Conservation (phyloP, 2,113 vertebrate genomes). For the Atrichornis clamosus region DNA sequence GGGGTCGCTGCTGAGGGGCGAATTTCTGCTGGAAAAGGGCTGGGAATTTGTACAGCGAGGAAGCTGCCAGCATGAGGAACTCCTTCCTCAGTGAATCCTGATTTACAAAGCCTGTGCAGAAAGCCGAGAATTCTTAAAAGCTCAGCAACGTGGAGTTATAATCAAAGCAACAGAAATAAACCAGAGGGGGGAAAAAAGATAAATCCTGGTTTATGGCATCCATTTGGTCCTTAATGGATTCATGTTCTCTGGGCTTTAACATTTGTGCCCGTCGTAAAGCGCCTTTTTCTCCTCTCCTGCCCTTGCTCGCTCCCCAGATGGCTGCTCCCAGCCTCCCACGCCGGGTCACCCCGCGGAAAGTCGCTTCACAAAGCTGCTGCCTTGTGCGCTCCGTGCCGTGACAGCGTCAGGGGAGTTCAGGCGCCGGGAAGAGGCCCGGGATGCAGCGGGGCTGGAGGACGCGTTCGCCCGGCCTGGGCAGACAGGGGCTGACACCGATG, state of each 20-base stretch:
- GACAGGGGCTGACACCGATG: neutral
- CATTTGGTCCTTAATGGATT: constrained; percentile 23
- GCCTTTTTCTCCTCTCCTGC: neutral
- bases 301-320: neutral
- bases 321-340: neutral
- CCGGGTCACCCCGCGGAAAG: neutral
- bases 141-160: neutral
- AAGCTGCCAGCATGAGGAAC: neutral
- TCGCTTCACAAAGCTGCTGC: neutral
- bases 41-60: neutral
- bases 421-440: neutral
- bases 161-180: neutral
- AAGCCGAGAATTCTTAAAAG: neutral
- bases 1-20: neutral
- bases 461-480: neutral
- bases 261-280: constrained; percentile 12
- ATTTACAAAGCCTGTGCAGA: neutral
- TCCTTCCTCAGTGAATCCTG: neutral
- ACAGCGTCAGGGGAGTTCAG: neutral
- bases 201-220: neutral
- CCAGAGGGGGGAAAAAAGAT: neutral
- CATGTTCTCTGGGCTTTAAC: neutral
- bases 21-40: neutral
- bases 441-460: neutral
- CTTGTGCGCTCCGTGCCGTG: neutral